Evolutionary conservation across 1,140 invertebrate species (phyloP), one percentile per base, ranked within the genome.

Genomic region (Trachymyrmex cornetzi): DNA sequence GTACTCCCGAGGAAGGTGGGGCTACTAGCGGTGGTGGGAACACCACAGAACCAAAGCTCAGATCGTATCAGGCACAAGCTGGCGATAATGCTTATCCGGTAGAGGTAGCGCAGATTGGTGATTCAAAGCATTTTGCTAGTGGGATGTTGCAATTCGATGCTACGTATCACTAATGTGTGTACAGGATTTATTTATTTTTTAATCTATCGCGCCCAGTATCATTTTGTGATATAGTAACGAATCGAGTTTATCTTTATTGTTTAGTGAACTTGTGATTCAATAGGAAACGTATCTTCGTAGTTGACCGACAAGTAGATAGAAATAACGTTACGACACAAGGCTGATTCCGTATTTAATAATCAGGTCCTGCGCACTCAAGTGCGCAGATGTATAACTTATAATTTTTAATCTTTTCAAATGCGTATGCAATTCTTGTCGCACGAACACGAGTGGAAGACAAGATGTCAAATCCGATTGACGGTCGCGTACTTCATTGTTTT

Each of bases 111-210:
- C 93, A 94, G 89, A 88, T 93, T 82, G 69, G 85, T 90, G 93
- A 93, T 79, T 91, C 91, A 6, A 95, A 95, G 87, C 94, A 91
- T 85, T 95, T 95, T 88, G 90, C 93, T 57, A 94, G 91, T 44
- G 93, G 93, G 86, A 93, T 94, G 91, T 91, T 95, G 85, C 94
- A 94, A 69, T 95, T 94, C 71, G 95, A 95, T 88, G 92, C 95
- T 85, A 94, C 95, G 66, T 95, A 95, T 91, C 94, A 95, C 91
- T 95, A 95, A 94, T 94, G 30, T 75, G 86, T 75, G 84, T 87
- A 86, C 74, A 91, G 80, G 75, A 82, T 89, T 87, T 93, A 92
- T 91, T 91, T 91, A 92, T 82, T 84, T 89, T 89, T 89, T 88
- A 85, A 53, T 88, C 67, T 74, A 92, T 93, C 91, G 92, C 92